A percentile compares a stretch with the other conserved stretches of the same genome.
phyloP scores from a whole-genome alignment of 64 coral and sea anemone genomes.

The Astreopora myriophthalma region DNA sequence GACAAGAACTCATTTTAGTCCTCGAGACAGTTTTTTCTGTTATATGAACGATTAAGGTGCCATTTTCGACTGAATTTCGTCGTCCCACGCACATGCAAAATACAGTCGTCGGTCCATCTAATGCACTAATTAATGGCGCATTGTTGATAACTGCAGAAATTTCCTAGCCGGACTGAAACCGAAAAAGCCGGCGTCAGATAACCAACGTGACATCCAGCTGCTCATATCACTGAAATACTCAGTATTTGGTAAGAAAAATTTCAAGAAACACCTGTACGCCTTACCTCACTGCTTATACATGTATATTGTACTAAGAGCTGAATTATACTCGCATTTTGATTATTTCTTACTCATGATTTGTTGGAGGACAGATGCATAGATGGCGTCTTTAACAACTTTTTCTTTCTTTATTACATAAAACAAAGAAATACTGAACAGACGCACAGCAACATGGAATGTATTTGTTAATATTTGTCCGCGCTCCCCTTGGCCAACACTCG shows the following conservation, averaged over 20 bases:
- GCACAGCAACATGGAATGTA: no score
- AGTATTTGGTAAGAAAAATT: not conserved
- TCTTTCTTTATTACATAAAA: no score
- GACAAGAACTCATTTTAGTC: not conserved
- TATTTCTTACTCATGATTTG: no score
- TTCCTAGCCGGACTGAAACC: not conserved
- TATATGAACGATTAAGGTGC: not conserved
- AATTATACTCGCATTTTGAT: no score
- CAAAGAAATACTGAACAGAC: no score
- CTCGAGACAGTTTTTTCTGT: not conserved
- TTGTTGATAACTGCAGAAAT: not conserved
- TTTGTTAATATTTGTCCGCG: not conserved
- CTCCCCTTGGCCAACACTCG: not conserved
- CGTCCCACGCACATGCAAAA: not conserved
- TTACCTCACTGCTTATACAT: no score
- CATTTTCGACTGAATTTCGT: not conserved
- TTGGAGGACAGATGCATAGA: no score
- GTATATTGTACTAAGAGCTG: no score
- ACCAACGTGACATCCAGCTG: not conserved
- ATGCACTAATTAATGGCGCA: no score
- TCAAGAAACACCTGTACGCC: not conserved
- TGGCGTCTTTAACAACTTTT: no score
- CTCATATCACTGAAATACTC: not conserved
- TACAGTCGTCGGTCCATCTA: not conserved
- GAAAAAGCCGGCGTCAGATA: not conserved